phyloP scores from a whole-genome alignment of 64 coral and sea anemone genomes.

The Montipora capricornis region DNA sequence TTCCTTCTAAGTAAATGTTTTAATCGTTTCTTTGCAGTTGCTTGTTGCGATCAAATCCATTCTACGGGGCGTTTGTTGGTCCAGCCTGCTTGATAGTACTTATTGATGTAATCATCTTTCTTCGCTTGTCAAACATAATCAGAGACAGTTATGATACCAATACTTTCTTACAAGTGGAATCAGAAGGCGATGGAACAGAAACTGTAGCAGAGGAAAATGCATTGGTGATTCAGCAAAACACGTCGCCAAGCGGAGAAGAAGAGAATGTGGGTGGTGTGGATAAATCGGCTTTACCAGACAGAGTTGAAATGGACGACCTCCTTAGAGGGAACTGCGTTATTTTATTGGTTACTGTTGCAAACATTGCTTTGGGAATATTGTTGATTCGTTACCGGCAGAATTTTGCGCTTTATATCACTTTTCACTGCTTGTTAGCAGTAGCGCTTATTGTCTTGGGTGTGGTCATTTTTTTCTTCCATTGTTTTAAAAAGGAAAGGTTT shows the following conservation, averaged over 20 bases:
- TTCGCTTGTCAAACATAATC: constrained; percentile 75
- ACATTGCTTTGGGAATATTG: constrained; percentile 60
- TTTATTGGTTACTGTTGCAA: constrained; percentile 67
- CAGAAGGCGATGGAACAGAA: neutral
- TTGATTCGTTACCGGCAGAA: constrained; percentile 61
- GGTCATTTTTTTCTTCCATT: constrained; percentile 88
- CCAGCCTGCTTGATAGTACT: constrained; percentile 89
- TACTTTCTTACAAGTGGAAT: neutral
- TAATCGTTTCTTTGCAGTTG: constrained; percentile 72
- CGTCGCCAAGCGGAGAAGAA: neutral
- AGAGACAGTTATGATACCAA: constrained; percentile 35
- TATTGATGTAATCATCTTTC: constrained; percentile 82
- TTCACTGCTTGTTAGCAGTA: constrained; percentile 83
- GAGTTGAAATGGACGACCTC: constrained; percentile 62
- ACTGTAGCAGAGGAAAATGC: constrained; percentile 51
- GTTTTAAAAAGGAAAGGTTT: constrained; percentile 64
- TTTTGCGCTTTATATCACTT: constrained; percentile 27
- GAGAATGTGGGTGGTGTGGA: neutral
- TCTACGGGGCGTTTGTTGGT: constrained; percentile 92
- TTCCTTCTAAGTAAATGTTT: neutral
- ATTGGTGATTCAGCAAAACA: constrained; percentile 12
- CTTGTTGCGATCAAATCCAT: constrained; percentile 85
- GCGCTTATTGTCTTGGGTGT: constrained; percentile 67
- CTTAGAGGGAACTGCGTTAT: constrained; percentile 72
- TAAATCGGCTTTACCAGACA: constrained; percentile 61